Evolutionary conservation across 2,797 vertebrate genomes (phyloP).

Genomic region (Syndactyla subalaris): DNA sequence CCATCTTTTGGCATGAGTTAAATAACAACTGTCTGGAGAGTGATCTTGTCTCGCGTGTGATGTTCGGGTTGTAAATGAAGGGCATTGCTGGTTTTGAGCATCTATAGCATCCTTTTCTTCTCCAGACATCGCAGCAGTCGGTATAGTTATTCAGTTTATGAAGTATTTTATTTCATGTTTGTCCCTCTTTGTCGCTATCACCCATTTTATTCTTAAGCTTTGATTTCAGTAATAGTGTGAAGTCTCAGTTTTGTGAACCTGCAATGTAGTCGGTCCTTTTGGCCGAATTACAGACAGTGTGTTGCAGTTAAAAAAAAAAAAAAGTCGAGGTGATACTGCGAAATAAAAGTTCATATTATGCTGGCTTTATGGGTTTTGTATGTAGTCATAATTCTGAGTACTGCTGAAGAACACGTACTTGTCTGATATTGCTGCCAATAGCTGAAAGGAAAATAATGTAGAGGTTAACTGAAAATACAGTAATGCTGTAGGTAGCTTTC

Average conservation of each 20-base stretch:
- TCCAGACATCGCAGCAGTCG: neutral
- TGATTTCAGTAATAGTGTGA: neutral
- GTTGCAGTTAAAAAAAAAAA: neutral
- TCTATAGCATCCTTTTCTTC: neutral
- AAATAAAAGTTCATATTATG: neutral
- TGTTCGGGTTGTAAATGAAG: neutral
- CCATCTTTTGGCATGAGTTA: neutral
- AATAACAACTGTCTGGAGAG: neutral
- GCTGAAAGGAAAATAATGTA: neutral
- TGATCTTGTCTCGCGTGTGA: neutral
- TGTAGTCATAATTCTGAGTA: neutral
- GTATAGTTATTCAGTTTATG: neutral
- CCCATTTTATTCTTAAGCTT: accelerated
- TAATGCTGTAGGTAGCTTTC: neutral
- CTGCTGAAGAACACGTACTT: neutral
- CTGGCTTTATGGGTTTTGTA: neutral
- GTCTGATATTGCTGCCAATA: neutral
- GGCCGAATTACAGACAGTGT: neutral
- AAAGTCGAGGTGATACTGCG: neutral
- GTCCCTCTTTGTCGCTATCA: neutral
- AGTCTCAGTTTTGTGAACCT: neutral
- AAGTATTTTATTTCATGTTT: neutral
- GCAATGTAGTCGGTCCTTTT: accelerated
- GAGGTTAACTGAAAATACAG: neutral
- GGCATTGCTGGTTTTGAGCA: neutral